Evolutionary conservation across 2,888 invertebrate species (phyloP).

Genomic region (Dusona sp.): DNA sequence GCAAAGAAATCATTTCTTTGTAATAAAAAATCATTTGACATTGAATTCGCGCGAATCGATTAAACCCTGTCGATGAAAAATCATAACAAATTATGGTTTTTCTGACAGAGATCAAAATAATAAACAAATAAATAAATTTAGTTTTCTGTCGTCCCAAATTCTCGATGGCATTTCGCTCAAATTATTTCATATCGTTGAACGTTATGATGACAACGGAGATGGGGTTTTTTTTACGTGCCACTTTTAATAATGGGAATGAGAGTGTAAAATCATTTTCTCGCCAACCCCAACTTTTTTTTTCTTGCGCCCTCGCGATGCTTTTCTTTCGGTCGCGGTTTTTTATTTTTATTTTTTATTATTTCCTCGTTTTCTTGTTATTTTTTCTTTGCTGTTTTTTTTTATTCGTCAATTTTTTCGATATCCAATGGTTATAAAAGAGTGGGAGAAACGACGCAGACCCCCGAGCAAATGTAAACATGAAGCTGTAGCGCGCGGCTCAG

Average conservation of each 20-base stretch:
- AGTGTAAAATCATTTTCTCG: not conserved
- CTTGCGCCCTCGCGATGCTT: not conserved
- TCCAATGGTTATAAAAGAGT: conserved; percentile 71
- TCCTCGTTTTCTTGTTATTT: not conserved
- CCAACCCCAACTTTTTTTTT: not conserved
- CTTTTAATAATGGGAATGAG: not conserved
- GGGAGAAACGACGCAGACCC: conserved; percentile 61
- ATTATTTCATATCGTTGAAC: not conserved
- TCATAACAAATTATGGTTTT: no score
- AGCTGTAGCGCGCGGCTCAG: conserved; percentile 26
- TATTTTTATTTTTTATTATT: not conserved
- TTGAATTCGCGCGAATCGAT: no score
- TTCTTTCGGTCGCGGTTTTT: not conserved
- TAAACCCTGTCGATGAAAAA: no score
- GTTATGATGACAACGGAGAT: not conserved
- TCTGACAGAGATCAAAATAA: not conserved
- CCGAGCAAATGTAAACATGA: conserved; percentile 74
- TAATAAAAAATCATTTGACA: no score
- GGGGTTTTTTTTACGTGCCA: no score
- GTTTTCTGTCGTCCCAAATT: not conserved
- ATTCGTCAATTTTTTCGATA: conserved; percentile 54
- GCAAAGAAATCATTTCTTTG: no score
- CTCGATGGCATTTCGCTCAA: not conserved
- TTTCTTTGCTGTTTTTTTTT: conserved; percentile 70
- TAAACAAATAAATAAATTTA: not conserved